Evolutionary conservation across 2,888 invertebrate genomes (phyloP), one percentile per base, ranked within the genome.

Genomic region (Galeruca laticollis): DNA sequence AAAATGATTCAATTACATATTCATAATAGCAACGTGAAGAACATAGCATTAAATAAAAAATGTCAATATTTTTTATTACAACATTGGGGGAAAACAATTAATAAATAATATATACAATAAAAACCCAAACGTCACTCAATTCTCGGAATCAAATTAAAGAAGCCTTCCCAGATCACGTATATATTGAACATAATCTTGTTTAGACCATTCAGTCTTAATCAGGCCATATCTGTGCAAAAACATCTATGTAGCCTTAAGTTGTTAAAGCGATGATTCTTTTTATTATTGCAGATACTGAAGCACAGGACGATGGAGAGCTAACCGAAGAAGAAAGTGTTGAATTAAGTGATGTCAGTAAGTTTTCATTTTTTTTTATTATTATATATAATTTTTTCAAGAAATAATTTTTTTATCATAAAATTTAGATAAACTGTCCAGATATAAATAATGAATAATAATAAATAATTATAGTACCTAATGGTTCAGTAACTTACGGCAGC

Each of bases 301-400:
- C 59, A 61, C 60, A 69, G 43, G 72, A 76, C 72, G 77, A 68
- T 56, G 67, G 64, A 54, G 75, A 71, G 43, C 73, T 88, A 86
- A 88, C 85, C 74, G 85, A 84, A 76, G 85, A 84, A 76, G 87
- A 86, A 77, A 87, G 88, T 83, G 87, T 92, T 83, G 90, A 91
- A 85, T 90, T 92, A 86, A 92, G 92, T 88, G 93, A 93, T 91
- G 92, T 93, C 88, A 89, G 93, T 93, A 87, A 92, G 93, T 93
- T 88, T 80, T 60, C 10, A 18, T 56, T 52, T 62, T 62, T 13
- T 2, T 40, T 43, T 5, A 43, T 62, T 59, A 43, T n/a, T n/a
- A n/a, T n/a, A n/a, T n/a, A n/a, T n/a, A n/a, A n/a, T n/a, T n/a
- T n/a, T n/a, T n/a, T n/a, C n/a, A n/a, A n/a, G n/a, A n/a, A n/a